Evolutionary conservation across 1,140 invertebrate genomes (phyloP).

Genomic region (Leptopilina clavipes): DNA sequence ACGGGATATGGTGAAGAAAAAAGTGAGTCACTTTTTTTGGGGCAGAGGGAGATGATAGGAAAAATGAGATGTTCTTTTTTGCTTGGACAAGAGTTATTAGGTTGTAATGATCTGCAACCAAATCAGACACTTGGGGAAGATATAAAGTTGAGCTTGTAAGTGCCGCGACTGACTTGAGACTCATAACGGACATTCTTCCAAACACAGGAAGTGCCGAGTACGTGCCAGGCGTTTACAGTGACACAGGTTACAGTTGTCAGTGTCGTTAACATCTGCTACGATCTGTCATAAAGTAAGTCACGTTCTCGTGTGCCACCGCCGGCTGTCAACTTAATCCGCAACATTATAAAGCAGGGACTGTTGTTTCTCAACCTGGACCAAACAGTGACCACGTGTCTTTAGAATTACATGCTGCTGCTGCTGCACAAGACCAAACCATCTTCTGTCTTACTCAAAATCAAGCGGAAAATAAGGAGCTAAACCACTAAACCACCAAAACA

Average conservation of each 20-base stretch:
- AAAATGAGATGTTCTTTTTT: background rate
- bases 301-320: constrained; percentile 48
- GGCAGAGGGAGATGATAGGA: background rate
- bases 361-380: too few species aligned
- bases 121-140: constrained; percentile 19
- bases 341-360: constrained; percentile 41
- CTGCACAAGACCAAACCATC: too few species aligned
- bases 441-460: too few species aligned
- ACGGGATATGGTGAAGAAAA: background rate
- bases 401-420: too few species aligned
- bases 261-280: constrained; percentile 54
- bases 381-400: too few species aligned
- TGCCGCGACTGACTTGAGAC: background rate
- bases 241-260: constrained; percentile 51
- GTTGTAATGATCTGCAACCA: constrained; percentile 18
- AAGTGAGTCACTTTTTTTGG: background rate
- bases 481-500: too few species aligned
- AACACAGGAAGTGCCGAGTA: constrained; percentile 52
- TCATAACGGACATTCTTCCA: constrained; percentile 45
- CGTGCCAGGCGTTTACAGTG: constrained; percentile 27
- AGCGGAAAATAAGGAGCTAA: too few species aligned
- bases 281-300: constrained; percentile 55
- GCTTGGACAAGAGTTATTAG: constrained; percentile 8
- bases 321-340: constrained; percentile 55
- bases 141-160: background rate